Evolutionary conservation across 1,140 invertebrate genomes (phyloP).

Genomic region (Sesamia nonagrioides): DNA sequence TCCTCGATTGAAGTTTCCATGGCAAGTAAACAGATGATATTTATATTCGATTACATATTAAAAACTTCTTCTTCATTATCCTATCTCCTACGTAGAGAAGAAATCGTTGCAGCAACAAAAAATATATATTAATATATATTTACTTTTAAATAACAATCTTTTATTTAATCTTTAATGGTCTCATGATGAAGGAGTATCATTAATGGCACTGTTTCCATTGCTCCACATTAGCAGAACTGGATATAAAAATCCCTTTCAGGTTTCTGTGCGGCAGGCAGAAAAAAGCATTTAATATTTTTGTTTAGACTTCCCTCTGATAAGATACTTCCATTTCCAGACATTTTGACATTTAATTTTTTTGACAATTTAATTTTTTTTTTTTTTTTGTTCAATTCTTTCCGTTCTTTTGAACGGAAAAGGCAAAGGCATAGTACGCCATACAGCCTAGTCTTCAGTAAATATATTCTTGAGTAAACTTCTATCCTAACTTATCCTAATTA

Average conservation of each 20-base stretch:
- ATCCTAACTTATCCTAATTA: too few species aligned
- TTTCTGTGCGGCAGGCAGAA: not conserved
- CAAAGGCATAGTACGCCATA: too few species aligned
- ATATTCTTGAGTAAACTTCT: too few species aligned
- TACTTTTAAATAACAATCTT: too few species aligned
- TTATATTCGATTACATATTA: slow-evolving; percentile 6
- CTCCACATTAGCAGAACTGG: not conserved
- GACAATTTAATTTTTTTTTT: not conserved
- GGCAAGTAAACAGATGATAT: not conserved
- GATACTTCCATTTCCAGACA: not conserved
- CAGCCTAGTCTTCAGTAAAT: too few species aligned
- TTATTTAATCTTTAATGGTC: slow-evolving; percentile 14
- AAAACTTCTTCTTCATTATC: not conserved
- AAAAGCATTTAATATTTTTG: not conserved
- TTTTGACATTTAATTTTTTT: not conserved
- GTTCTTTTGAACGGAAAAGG: too few species aligned
- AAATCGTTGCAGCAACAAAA: not conserved
- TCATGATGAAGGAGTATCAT: not conserved
- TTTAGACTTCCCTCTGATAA: not conserved
- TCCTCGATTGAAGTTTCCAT: slow-evolving; percentile 75
- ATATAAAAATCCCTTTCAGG: not conserved
- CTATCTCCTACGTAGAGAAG: too few species aligned
- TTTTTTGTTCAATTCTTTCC: too few species aligned
- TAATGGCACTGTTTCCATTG: not conserved
- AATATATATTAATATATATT: too few species aligned